Evolutionary conservation across 1,140 invertebrate species (phyloP).

Genomic region (Oryzaephilus surinamensis): DNA sequence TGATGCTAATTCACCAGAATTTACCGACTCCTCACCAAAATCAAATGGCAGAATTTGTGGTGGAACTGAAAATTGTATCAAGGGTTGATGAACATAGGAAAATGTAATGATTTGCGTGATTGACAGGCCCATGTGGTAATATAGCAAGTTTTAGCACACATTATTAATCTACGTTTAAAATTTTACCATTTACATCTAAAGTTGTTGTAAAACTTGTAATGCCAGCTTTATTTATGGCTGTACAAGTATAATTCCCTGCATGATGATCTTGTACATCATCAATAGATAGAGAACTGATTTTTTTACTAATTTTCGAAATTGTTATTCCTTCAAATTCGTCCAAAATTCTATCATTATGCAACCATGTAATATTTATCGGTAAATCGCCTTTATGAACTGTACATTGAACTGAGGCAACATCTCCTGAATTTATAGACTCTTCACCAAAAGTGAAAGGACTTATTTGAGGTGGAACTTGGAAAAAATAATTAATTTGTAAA

Average conservation of each 20-base stretch:
- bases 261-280: slow-evolving; percentile 56
- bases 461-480: slow-evolving; percentile 53
- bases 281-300: slow-evolving; percentile 59
- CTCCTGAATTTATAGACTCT: slow-evolving; percentile 52
- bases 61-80: slow-evolving; percentile 54
- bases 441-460: slow-evolving; percentile 54
- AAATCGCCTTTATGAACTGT: slow-evolving; percentile 57
- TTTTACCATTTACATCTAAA: slow-evolving; percentile 51
- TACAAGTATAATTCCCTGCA: slow-evolving; percentile 63
- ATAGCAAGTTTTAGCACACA: slow-evolving; percentile 26
- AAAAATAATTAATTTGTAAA: too few relatives aligned
- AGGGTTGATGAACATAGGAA: slow-evolving; percentile 47
- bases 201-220: slow-evolving; percentile 38
- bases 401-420: slow-evolving; percentile 47
- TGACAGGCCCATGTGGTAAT: slow-evolving; percentile 43
- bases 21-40: slow-evolving; percentile 66
- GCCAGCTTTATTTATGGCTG: slow-evolving; percentile 55
- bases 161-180: slow-evolving; percentile 52
- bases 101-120: too few relatives aligned
- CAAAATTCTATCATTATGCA: slow-evolving; percentile 29
- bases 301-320: slow-evolving; percentile 52
- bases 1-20: slow-evolving; percentile 67
- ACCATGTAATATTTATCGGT: slow-evolving; percentile 53
- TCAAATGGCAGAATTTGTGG: slow-evolving; percentile 69
- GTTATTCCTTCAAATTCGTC: slow-evolving; percentile 42